A percentile compares a stretch with the other conserved stretches of the same genome.
These are phyloP conservation scores for Oreochromis aureus DNA, from an alignment of 2,113 vertebrate species.

Conservation along the genomic window DNA sequence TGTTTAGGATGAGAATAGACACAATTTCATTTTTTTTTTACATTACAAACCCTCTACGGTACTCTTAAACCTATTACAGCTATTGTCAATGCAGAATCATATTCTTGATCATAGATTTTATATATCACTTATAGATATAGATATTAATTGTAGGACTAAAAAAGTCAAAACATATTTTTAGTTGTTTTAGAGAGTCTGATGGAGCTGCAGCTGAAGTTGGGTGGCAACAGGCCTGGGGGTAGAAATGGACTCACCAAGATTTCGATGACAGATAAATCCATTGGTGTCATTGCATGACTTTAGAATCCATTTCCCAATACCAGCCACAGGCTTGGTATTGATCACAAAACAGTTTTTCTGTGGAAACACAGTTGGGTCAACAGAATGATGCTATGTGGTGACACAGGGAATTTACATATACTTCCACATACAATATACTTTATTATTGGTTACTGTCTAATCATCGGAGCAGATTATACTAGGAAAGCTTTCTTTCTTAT, in stretches of 20 bases:
- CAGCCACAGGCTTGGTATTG: conserved; percentile 31
- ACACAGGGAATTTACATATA: background rate
- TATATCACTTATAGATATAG: background rate
- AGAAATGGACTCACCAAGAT: conserved; percentile 61
- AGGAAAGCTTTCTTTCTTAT: background rate
- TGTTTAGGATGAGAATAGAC: conserved; percentile 18
- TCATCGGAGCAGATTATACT: background rate
- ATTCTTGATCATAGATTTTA: background rate
- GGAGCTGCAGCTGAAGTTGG: background rate
- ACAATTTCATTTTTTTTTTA: background rate
- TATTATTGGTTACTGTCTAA: background rate
- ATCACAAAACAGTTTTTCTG: conserved; percentile 71
- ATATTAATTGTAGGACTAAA: too few species aligned
- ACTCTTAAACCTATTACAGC: background rate
- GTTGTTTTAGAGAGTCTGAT: too few species aligned
- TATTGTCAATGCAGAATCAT: background rate
- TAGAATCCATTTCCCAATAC: conserved; percentile 75
- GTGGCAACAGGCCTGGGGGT: background rate
- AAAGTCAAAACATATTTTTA: too few species aligned
- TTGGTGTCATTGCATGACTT: conserved; percentile 68
- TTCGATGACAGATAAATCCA: conserved; percentile 78
- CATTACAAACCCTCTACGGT: background rate
- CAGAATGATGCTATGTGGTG: background rate
- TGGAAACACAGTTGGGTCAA: background rate
- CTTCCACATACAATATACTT: background rate